phyloP scores from a whole-genome alignment of 1,140 invertebrate genomes.

The Spodoptera litura region DNA sequence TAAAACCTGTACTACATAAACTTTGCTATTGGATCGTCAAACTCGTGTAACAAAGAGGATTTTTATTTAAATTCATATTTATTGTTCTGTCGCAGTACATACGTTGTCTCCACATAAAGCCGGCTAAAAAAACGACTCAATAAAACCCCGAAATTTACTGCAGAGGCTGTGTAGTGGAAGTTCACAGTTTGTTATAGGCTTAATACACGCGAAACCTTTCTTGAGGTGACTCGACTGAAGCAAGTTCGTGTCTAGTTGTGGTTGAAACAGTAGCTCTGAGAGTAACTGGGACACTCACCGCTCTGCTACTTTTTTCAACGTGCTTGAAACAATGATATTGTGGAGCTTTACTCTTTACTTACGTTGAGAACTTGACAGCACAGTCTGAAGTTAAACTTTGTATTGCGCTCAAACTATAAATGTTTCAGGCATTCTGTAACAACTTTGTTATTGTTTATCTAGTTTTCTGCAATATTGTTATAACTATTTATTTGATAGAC shows the following conservation, averaged over 20 bases:
- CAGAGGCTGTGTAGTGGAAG: conserved; percentile 49
- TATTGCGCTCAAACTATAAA: conserved; percentile 22
- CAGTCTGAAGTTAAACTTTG: conserved; percentile 34
- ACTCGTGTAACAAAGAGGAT: conserved; percentile 1
- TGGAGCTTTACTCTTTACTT: conserved; percentile 47
- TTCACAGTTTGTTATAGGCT: conserved; percentile 60
- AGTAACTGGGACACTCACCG: conserved; percentile 49
- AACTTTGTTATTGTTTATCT: conserved; percentile 12
- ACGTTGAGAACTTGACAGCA: conserved; percentile 38
- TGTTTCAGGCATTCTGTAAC: conserved; percentile 30
- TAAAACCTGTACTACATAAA: conserved; percentile 13
- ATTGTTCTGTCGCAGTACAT: conserved; percentile 33
- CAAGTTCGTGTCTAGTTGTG: conserved; percentile 38
- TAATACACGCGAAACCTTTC: conserved; percentile 60
- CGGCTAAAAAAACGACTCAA: conserved; percentile 45
- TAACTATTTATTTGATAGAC: too few relatives aligned
- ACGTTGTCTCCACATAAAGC: conserved; percentile 41
- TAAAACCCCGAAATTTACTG: conserved; percentile 56
- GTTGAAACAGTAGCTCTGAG: conserved; percentile 26
- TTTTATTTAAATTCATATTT: conserved; percentile 45
- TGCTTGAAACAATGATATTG: conserved; percentile 53
- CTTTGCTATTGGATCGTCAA: conserved; percentile 17
- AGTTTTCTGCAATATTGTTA: neutral
- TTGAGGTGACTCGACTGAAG: conserved; percentile 54
- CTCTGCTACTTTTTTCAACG: conserved; percentile 51